Evolutionary conservation across 2,113 vertebrate genomes (phyloP).

Genomic region (Oryctolagus cuniculus): DNA sequence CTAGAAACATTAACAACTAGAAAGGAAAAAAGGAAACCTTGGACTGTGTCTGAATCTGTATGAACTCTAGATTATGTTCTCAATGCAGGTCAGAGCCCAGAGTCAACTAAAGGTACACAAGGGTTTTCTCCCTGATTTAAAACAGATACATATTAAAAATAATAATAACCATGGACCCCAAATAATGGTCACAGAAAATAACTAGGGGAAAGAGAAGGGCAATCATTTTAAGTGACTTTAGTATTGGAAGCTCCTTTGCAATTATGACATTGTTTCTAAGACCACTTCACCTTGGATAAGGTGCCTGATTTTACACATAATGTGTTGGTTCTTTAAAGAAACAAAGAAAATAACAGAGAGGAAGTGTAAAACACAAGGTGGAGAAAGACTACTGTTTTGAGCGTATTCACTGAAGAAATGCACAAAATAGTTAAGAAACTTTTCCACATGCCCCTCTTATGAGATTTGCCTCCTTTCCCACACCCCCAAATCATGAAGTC

Average conservation of each 20-base stretch:
- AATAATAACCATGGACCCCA: not conserved
- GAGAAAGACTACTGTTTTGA: not conserved
- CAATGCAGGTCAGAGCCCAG: not conserved
- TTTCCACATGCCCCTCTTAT: not conserved
- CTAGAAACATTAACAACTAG: not conserved
- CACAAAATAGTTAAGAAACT: constrained; percentile 21
- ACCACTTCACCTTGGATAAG: not conserved
- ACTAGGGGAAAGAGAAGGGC: not conserved
- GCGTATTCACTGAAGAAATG: constrained; percentile 28
- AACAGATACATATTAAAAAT: not conserved
- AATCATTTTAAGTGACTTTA: constrained; percentile 18
- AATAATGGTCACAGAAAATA: constrained; percentile 34
- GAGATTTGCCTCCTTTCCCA: not conserved
- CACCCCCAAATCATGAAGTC: not conserved
- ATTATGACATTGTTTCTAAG: not conserved
- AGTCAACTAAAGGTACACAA: not conserved
- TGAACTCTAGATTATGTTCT: constrained; percentile 31
- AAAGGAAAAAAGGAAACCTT: not conserved
- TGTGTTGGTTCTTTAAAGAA: not conserved
- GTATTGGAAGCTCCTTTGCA: not conserved
- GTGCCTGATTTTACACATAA: not conserved
- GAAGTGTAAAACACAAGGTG: not conserved
- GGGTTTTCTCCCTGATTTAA: constrained; percentile 21
- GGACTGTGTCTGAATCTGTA: not conserved
- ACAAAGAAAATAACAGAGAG: not conserved